Percentiles rank a stretch among this genome's conserved stretches.
Evolutionary conservation across 1,140 invertebrate genomes (phyloP).

Genomic region (Pissodes strobi): DNA sequence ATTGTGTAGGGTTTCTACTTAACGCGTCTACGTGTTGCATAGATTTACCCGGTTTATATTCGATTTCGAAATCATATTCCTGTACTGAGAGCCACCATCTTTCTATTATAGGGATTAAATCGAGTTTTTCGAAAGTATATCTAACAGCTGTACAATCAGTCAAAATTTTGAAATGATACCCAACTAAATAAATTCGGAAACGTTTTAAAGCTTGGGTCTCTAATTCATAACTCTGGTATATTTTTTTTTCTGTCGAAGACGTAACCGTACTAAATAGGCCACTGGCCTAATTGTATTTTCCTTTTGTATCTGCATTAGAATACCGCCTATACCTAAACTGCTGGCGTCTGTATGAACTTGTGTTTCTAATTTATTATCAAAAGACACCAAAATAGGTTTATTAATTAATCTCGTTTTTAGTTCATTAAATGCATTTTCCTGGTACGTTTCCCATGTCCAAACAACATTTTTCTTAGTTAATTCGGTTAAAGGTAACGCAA

Average conservation of each 20-base stretch:
- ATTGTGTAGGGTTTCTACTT: background rate
- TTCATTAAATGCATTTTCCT: background rate
- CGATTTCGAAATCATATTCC: slow-evolving; percentile 48
- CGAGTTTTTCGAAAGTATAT: slow-evolving; percentile 33
- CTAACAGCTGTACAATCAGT: slow-evolving; percentile 46
- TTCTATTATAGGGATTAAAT: slow-evolving; percentile 37
- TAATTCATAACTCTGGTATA: slow-evolving; percentile 40
- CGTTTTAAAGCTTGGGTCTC: slow-evolving; percentile 41
- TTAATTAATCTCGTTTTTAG: slow-evolving; percentile 15
- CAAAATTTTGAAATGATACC: slow-evolving; percentile 35
- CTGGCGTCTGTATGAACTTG: slow-evolving; percentile 41
- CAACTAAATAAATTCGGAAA: too few species aligned
- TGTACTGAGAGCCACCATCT: slow-evolving; percentile 55
- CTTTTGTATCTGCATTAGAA: slow-evolving; percentile 14
- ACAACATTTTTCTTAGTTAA: too few species aligned
- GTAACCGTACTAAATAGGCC: slow-evolving; percentile 51
- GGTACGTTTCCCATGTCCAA: background rate
- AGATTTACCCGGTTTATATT: background rate
- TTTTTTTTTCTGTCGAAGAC: slow-evolving; percentile 36
- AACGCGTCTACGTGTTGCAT: slow-evolving; percentile 11
- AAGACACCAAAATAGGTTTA: slow-evolving; percentile 6
- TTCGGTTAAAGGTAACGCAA: background rate
- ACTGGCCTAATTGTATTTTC: slow-evolving; percentile 33
- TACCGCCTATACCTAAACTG: slow-evolving; percentile 2
- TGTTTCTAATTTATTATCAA: slow-evolving; percentile 2